Evolutionary conservation across 2,888 invertebrate species (phyloP), one percentile per base, ranked within the genome.

Genomic region (Seladonia tumulorum): DNA sequence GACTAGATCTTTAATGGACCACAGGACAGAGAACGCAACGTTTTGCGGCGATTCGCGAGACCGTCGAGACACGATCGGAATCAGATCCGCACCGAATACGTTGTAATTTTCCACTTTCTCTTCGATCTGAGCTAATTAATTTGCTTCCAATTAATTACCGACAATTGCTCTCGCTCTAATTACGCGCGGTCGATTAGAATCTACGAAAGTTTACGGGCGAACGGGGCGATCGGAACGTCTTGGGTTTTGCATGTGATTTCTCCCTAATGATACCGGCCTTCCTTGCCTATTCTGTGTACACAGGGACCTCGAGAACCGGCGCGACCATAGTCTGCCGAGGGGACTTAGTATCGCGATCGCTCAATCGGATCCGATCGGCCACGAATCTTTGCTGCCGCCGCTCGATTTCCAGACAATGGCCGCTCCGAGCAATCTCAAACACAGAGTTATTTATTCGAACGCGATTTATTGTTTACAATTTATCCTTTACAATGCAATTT

Each of bases 181-280:
- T 90, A 90, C 90, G 85, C 76, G 83, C 87, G 79, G 82, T 88
- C 86, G 90, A 90, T 90, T 90, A 89, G 89, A 89, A 90, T 90
- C 90, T 86, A 81, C 84, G 89, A 90, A 90, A 90, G 88, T 90
- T 85, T 90, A 90, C 90, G 88, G 79, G 75, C 82, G 88, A 90
- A 84, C 88, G 73, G 86, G 81, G 77, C 89, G 81, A 89, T 88
- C 88, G 86, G 81, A 89, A 81, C 81, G 89, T 88, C 89, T 77
- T 74, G 76, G 80, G 80, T 74, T 87, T 85, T 83, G 87, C 89
- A 86, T 87, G 85, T 82, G 89, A 89, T 88, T 87, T 89, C 89
- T 85, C 87, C 76, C 78, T 83, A 87, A 89, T 79, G 89, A 87
- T 85, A 85, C 76, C 66, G 57, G 68, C 68, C 53, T 66, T 66